phyloP scores from a whole-genome alignment of 2,888 invertebrate genomes.

The Neoitamus cyanurus region DNA sequence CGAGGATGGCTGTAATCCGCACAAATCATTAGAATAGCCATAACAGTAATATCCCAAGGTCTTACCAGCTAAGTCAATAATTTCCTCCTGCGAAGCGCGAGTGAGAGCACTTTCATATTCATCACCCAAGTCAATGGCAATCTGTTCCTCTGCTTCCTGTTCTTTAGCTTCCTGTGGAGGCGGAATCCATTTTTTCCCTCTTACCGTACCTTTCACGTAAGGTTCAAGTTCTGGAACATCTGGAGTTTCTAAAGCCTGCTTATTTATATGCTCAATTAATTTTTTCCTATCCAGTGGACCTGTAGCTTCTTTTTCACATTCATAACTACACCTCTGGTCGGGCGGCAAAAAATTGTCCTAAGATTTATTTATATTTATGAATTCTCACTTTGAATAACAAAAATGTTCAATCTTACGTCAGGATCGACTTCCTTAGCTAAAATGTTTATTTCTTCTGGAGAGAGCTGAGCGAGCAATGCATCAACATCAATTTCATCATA shows the following conservation, averaged over 20 bases:
- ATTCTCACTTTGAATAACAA: not conserved
- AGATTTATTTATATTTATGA: conserved; percentile 58
- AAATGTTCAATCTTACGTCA: conserved; percentile 78
- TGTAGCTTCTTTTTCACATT: conserved; percentile 94
- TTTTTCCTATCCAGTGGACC: conserved; percentile 96
- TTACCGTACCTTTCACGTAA: conserved; percentile 87
- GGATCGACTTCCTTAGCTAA: conserved; percentile 99
- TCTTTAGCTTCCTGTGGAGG: conserved; percentile 75
- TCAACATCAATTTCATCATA: conserved; percentile 97
- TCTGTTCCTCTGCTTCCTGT: conserved; percentile 89
- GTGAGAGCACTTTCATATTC: conserved; percentile 93
- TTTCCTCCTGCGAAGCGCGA: conserved; percentile 92
- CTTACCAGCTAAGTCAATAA: conserved; percentile 95
- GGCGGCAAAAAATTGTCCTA: conserved; percentile 98
- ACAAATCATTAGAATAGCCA: not conserved
- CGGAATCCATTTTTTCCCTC: conserved; percentile 93
- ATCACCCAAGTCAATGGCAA: conserved; percentile 91
- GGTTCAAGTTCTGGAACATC: conserved; percentile 97
- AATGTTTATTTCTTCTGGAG: conserved; percentile 95
- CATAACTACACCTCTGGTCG: conserved; percentile 93
- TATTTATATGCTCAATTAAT: conserved; percentile 95
- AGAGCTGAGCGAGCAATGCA: conserved; percentile 90
- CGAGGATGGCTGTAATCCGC: conserved; percentile 86
- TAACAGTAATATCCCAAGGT: not conserved
- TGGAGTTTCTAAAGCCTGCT: conserved; percentile 97